A percentile compares a stretch with the other conserved stretches of the same genome.
These are phyloP conservation scores for Jaculus jaculus DNA, from an alignment of 2,113 vertebrate species.

Conservation along the genomic window DNA sequence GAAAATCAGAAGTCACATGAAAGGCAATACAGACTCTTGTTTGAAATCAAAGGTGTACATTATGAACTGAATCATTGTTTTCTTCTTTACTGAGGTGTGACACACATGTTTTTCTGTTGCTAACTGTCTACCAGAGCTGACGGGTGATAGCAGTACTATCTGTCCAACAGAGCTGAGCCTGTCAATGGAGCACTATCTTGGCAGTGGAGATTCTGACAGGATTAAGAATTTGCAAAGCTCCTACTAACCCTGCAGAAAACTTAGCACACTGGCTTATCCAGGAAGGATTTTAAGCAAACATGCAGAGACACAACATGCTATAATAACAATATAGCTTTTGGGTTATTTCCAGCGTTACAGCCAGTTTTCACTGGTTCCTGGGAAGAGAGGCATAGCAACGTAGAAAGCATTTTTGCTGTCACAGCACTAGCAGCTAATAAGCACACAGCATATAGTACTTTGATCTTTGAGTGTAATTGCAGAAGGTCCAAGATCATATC, in stretches of 20 bases:
- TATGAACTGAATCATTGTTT: neutral
- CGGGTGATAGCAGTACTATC: neutral
- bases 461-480: too few relatives aligned
- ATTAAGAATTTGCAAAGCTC: neutral
- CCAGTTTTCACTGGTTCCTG: neutral
- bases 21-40: neutral
- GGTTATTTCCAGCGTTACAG: neutral
- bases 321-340: neutral
- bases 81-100: neutral
- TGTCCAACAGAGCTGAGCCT: neutral
- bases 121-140: neutral
- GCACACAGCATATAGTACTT: too few relatives aligned
- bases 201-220: neutral
- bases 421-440: too few relatives aligned
- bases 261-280: neutral
- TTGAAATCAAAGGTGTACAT: neutral
- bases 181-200: neutral
- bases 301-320: neutral
- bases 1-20: neutral
- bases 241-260: neutral
- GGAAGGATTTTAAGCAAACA: neutral
- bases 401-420: too few relatives aligned
- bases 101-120: neutral
- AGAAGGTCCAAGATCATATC: too few relatives aligned
- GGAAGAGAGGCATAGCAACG: too few relatives aligned